A percentile compares a stretch with the other conserved stretches of the same genome.
Evolutionary conservation across 37 sponge, comb jelly and placozoan genomes (phyloP).

Genomic region (Petrosia ficiformis): DNA sequence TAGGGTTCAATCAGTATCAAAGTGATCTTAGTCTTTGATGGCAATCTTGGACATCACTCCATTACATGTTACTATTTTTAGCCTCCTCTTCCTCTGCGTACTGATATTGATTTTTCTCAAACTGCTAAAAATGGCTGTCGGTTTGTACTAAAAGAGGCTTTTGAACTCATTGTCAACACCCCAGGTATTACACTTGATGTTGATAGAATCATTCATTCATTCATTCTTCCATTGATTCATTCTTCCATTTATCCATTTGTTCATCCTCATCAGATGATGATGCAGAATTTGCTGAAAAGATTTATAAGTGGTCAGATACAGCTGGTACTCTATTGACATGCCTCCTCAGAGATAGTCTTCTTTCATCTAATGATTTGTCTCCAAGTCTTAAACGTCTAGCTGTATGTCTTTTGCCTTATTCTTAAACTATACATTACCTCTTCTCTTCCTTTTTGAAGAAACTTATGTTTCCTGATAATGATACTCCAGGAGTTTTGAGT

Average conservation of each 20-base stretch:
- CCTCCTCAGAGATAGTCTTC: background rate
- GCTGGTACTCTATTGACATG: background rate
- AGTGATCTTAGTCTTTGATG: too few species aligned
- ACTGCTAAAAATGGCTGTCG: background rate
- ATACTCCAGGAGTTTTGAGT: constrained; percentile 6
- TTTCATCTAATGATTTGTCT: constrained; percentile 5
- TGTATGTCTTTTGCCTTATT: background rate
- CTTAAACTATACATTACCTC: background rate
- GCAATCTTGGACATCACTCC: too few species aligned
- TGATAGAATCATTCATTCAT: too few species aligned
- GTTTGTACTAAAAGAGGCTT: background rate
- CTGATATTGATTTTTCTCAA: background rate
- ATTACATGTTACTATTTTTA: background rate
- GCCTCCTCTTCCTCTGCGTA: constrained; percentile 4
- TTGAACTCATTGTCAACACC: background rate
- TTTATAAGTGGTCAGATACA: background rate
- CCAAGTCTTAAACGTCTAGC: background rate
- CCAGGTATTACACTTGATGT: constrained; percentile 13
- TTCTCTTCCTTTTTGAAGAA: background rate
- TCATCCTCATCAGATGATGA: background rate
- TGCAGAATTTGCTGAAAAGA: background rate
- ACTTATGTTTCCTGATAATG: constrained; percentile 7
- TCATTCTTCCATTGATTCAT: too few species aligned
- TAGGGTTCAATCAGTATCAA: too few species aligned
- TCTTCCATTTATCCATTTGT: too few species aligned